Evolutionary conservation across 2,888 invertebrate species (phyloP).

Genomic region (Ormia ochracea): DNA sequence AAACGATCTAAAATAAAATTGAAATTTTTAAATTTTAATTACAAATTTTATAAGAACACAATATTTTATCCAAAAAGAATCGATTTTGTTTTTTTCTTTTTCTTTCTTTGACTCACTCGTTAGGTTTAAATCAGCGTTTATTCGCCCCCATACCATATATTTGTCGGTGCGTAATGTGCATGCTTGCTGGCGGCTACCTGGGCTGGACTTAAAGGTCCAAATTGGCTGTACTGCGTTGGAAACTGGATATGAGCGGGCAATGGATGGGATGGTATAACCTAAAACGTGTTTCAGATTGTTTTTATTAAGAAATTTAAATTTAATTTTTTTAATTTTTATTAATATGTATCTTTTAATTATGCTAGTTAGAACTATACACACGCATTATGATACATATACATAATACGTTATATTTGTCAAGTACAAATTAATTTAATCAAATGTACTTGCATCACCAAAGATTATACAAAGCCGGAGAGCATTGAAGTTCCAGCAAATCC

Average conservation of each 20-base stretch:
- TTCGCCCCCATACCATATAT: constrained; percentile 78
- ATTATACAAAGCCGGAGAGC: no score
- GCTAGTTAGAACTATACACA: no score
- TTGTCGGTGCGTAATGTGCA: constrained; percentile 77
- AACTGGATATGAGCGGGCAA: constrained; percentile 90
- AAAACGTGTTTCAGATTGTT: constrained; percentile 30
- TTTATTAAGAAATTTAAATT: no score
- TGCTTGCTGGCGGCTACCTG: constrained; percentile 77
- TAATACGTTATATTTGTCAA: no score
- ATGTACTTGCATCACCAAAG: no score
- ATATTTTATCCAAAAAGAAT: not conserved
- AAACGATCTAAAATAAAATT: constrained; percentile 68
- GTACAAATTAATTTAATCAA: no score
- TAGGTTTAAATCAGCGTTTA: constrained; percentile 71
- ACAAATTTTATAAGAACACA: not conserved
- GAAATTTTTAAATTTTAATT: not conserved
- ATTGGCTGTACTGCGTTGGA: constrained; percentile 81
- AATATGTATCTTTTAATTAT: no score
- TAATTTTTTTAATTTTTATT: no score
- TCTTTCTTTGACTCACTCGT: constrained; percentile 71
- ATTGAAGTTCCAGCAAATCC: no score
- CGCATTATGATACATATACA: no score
- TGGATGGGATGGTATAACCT: constrained; percentile 84
- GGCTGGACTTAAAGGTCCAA: constrained; percentile 77
- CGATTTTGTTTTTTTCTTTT: constrained; percentile 1